These are phyloP conservation scores for Rhinolophus ferrumequinum DNA, from an alignment of 2,113 vertebrate species.

Conservation along the genomic window DNA sequence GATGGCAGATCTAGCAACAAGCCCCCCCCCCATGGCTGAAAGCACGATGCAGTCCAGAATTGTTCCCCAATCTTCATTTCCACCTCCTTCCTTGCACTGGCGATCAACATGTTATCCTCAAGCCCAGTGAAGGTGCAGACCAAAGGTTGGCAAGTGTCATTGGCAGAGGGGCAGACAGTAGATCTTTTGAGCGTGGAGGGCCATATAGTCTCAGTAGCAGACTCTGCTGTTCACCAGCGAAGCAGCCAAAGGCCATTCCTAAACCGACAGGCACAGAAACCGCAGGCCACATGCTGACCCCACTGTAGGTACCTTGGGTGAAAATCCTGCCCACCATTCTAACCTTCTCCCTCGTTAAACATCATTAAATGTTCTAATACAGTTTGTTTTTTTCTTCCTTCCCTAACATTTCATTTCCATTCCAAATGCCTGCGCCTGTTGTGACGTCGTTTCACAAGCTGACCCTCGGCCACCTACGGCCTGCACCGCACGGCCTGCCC, in stretches of 20 bases:
- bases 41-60: too few species aligned
- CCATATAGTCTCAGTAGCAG: not conserved
- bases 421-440: not conserved
- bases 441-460: not conserved
- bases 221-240: rapidly evolving
- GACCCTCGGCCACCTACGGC: rapidly evolving
- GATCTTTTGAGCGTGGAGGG: not conserved
- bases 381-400: not conserved
- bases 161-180: too few species aligned
- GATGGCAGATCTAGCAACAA: too few species aligned
- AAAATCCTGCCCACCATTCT: too few species aligned
- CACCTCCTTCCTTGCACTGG: too few species aligned
- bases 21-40: too few species aligned
- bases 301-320: rapidly evolving
- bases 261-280: too few species aligned
- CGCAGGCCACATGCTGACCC: not conserved
- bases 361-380: not conserved
- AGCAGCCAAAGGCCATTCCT: not conserved
- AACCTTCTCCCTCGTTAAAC: not conserved
- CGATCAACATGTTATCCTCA: too few species aligned
- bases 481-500: rapidly evolving
- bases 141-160: rapidly evolving
- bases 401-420: not conserved
- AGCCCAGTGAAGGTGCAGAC: too few species aligned
- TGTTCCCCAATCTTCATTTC: too few species aligned